Percentiles rank a stretch among this genome's conserved stretches.
These are phyloP conservation scores for Nothobranchius furzeri DNA, from an alignment of 2,113 vertebrate species.

Conservation along the genomic window DNA sequence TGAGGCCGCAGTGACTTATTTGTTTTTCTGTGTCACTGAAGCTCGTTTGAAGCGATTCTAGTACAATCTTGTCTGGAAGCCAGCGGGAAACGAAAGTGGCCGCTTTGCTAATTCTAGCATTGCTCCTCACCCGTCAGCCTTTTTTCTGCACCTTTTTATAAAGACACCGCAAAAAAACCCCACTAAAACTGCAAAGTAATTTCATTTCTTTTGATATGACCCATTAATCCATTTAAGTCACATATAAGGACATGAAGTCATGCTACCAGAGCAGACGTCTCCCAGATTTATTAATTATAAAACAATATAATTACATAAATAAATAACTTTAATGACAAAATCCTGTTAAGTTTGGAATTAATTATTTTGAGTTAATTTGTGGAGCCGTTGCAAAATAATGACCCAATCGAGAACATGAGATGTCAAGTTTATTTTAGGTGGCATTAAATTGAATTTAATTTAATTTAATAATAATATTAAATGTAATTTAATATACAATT, in stretches of 20 bases:
- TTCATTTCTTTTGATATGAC: background rate
- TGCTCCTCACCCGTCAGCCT: background rate
- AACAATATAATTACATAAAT: too few species aligned
- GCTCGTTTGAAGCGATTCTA: constrained; percentile 13
- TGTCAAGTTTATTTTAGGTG: too few species aligned
- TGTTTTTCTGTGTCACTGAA: constrained; percentile 8
- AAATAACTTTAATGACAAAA: background rate
- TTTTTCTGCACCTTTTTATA: background rate
- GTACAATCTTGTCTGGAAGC: background rate
- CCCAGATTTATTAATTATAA: background rate
- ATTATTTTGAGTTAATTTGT: background rate
- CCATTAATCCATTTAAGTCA: background rate
- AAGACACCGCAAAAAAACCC: background rate
- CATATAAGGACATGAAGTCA: background rate
- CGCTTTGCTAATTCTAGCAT: fast-evolving
- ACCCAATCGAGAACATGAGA: too few species aligned
- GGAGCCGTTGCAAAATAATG: too few species aligned
- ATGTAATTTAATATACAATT: too few species aligned
- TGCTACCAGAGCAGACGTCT: background rate
- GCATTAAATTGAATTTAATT: too few species aligned
- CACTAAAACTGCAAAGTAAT: background rate
- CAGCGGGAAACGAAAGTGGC: background rate
- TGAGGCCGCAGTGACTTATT: background rate
- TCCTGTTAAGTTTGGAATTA: background rate
- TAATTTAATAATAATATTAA: too few species aligned